Base-by-base conservation (phyloP, 2,888 invertebrate species). In the Charanyca ferruginea region DNA sequence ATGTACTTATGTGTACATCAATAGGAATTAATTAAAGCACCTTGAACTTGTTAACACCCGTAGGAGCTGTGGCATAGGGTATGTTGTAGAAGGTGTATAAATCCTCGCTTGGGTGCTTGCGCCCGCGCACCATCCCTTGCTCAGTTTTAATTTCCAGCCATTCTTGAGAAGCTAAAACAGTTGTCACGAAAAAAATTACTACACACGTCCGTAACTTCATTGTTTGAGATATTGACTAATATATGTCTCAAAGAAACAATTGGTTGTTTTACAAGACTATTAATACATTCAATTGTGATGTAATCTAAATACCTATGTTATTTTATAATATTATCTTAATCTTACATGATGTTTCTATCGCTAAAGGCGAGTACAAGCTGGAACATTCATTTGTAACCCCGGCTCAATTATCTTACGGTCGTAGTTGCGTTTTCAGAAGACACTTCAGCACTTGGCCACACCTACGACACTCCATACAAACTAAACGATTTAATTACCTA, bases 21-120 rank as follows among this genome's bases (percentile, higher is more conserved):
- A 64, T 25, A 38, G 11, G 3, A 32, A 62, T 25, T n/a, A 18
- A 65, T n/a, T 18, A 32, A 2, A 49, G 20, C 22, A 79, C 79
- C 79, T 79, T 77, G 28, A 49, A 90, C 52, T 76, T 87, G 5
- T 87, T 11, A 0, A 23, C 52, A 2, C 89, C 89, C 0, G 60
- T 83, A 0, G 89, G 90, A 0, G 81, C 85, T 3, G 85, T 87
- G 0, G 90, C 90, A 48, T 90, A 91, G 1, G 90, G 89, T n/a
- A 91, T 86, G 44, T 85, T 84, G 47, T 87, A 85, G 61, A 88
- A 91, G 0, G 60, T 68, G 61, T 75, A 89, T 32, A 88, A 47
- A n/a, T 79, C 75, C 18, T 72, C 75, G 4, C 68, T 75, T 0
- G 78, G 54, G 3, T 86, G 81, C 35, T 71, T 86, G 61, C 79